These are phyloP conservation scores for Romanogobio albipinnatus DNA, from an alignment of 2,113 vertebrate genomes.

Conservation along the genomic window DNA sequence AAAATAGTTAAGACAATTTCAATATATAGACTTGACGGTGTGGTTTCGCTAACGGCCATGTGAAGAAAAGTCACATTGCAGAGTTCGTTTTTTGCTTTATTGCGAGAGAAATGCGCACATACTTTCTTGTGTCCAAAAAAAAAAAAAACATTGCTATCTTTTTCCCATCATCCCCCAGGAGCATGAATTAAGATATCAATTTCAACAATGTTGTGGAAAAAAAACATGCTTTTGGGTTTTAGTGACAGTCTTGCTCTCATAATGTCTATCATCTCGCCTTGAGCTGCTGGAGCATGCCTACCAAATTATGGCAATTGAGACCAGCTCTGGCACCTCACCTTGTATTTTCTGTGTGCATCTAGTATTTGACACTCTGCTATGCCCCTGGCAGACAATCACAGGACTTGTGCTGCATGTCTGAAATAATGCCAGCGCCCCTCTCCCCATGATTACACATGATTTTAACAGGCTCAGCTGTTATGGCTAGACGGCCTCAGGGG, in stretches of 20 bases:
- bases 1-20: not conserved
- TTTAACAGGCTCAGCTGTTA: constrained; percentile 68
- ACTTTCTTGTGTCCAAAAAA: not conserved
- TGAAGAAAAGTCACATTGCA: constrained; percentile 3
- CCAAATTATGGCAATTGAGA: constrained; percentile 53
- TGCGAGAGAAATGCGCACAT: not conserved
- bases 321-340: constrained; percentile 51
- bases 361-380: constrained; percentile 43
- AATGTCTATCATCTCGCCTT: constrained; percentile 34
- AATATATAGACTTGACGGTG: not conserved
- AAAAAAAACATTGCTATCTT: not conserved
- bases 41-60: not conserved
- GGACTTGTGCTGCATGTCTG: constrained; percentile 52
- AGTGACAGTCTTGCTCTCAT: constrained; percentile 9
- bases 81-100: not conserved
- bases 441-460: constrained; percentile 67
- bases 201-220: constrained; percentile 2
- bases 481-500: constrained; percentile 67
- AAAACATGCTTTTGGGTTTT: constrained; percentile 6
- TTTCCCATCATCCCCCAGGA: not conserved
- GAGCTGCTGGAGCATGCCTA: constrained; percentile 24
- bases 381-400: constrained; percentile 48
- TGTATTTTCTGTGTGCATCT: constrained; percentile 43
- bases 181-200: constrained; percentile 24
- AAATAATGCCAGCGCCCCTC: constrained; percentile 49